These are phyloP conservation scores for human DNA, from an alignment of 2,113 vertebrate genomes.

Conservation along the genomic window GRCh38 chr5:30978001-30978500, in stretches of 20 bases:
- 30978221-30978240: neutral
- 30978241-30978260: neutral
- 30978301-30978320: constrained; percentile 18
- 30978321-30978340: constrained; percentile 33
- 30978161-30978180: constrained; percentile 20
- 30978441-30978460: too few species aligned
- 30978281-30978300: constrained; percentile 15
- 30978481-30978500: neutral
- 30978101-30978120: neutral
- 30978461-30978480: too few species aligned
- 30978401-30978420: neutral
- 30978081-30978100: neutral
- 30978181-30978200: neutral
- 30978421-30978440: neutral
- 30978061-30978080: neutral
- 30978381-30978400: neutral
- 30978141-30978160: neutral
- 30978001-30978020: neutral
- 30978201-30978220: constrained; percentile 32
- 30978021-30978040: neutral
- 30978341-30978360: neutral
- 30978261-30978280: constrained; percentile 30
- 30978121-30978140: neutral
- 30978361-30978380: neutral
- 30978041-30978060: neutral